A percentile compares a stretch with the other conserved stretches of the same genome.
phyloP scores from a whole-genome alignment of 2,888 invertebrate species.

The Diplolepis rosae region DNA sequence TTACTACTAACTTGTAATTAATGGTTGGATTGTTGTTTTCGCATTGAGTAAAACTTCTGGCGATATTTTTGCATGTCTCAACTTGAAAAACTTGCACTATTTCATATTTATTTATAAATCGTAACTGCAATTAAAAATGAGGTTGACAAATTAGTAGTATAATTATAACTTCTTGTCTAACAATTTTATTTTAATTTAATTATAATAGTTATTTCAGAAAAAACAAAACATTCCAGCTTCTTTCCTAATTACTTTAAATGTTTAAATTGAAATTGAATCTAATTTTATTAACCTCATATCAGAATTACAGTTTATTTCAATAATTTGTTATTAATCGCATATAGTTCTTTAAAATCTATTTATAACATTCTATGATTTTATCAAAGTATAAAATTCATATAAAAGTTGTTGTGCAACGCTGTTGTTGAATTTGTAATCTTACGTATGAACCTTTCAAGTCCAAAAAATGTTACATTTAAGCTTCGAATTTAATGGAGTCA shows the following conservation, averaged over 20 bases:
- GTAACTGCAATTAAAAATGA: background rate
- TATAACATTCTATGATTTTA: slow-evolving; percentile 19
- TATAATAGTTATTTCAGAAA: background rate
- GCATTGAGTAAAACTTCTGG: background rate
- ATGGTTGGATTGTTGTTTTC: background rate
- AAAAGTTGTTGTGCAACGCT: slow-evolving; percentile 13
- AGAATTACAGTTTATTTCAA: background rate
- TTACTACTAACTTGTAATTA: background rate
- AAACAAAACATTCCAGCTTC: background rate
- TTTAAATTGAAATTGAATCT: too few relatives aligned
- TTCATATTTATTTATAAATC: background rate
- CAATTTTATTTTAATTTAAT: background rate
- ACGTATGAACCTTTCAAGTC: slow-evolving; percentile 3
- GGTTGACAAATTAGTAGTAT: slow-evolving; percentile 31
- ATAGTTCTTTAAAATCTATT: background rate
- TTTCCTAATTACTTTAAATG: too few relatives aligned
- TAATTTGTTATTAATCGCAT: slow-evolving; percentile 1
- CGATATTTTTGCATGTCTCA: background rate
- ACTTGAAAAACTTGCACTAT: background rate
- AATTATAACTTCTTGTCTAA: slow-evolving; percentile 20
- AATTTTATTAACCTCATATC: background rate
- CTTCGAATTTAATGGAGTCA: slow-evolving; percentile 10
- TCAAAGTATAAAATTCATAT: slow-evolving; percentile 12
- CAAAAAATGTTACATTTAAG: background rate
- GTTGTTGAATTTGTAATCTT: slow-evolving; percentile 19